Conservation (phyloP, 1,140 invertebrate genomes). For the Drosophila miranda region DNA sequence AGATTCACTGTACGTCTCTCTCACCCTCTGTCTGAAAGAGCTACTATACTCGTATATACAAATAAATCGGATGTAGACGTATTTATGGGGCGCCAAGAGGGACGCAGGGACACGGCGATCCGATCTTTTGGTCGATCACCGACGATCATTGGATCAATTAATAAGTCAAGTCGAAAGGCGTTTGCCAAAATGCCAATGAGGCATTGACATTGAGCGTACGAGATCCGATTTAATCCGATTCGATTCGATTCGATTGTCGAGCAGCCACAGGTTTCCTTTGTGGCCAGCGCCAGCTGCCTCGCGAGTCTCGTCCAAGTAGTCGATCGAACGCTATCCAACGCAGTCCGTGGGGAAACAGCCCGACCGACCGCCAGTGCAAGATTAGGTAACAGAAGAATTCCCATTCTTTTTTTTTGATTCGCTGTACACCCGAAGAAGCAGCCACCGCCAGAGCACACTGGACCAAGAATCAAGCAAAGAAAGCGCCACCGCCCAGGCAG, state of each 20-base stretch:
- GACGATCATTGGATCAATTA: conserved; percentile 56
- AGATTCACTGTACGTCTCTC: too few species aligned
- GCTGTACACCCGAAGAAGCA: neutral
- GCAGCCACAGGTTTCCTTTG: conserved; percentile 63
- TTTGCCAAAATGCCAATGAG: conserved; percentile 79
- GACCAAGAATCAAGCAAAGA: conserved; percentile 5
- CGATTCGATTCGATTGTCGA: conserved; percentile 25
- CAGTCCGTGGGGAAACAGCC: conserved; percentile 52
- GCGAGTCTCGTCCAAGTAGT: conserved; percentile 68
- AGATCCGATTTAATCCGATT: conserved; percentile 17
- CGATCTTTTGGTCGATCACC: conserved; percentile 34
- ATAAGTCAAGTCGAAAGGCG: conserved; percentile 63
- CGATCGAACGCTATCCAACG: conserved; percentile 53
- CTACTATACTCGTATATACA: conserved; percentile 26
- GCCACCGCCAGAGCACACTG: conserved; percentile 4
- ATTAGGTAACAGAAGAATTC: conserved; percentile 63
- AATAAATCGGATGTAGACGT: conserved; percentile 15
- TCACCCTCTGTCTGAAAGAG: too few species aligned
- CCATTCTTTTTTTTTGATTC: conserved; percentile 4
- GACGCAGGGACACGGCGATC: conserved; percentile 20
- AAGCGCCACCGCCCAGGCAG: neutral
- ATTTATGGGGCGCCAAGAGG: conserved; percentile 37
- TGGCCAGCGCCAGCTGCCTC: conserved; percentile 53
- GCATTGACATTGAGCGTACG: conserved; percentile 72
- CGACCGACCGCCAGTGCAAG: conserved; percentile 29